A percentile compares a stretch with the other conserved stretches of the same genome.
These are phyloP conservation scores for Gonocerus acuteangulatus DNA, from an alignment of 2,888 invertebrate species.

Conservation along the genomic window DNA sequence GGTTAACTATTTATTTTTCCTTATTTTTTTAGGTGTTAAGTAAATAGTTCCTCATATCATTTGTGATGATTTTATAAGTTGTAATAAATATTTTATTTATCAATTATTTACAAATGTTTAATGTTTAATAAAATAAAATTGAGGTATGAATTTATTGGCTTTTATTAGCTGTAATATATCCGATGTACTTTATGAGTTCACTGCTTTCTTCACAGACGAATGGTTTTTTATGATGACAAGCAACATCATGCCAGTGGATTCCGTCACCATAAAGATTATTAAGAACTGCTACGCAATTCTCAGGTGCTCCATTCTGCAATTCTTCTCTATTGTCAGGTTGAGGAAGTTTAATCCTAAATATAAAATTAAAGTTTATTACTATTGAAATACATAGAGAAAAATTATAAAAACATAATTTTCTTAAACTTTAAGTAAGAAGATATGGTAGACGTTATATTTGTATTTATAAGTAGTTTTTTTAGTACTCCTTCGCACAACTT, in stretches of 20 bases:
- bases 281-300: conserved; percentile 75
- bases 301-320: conserved; percentile 65
- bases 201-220: conserved; percentile 85
- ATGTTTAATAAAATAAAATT: not conserved
- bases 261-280: conserved; percentile 89
- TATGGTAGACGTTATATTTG: too few relatives aligned
- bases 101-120: not conserved
- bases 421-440: too few relatives aligned
- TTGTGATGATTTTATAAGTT: not conserved
- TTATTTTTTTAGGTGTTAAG: too few relatives aligned
- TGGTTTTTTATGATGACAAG: conserved; percentile 82
- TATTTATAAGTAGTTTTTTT: too few relatives aligned
- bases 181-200: conserved; percentile 73
- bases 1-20: too few relatives aligned
- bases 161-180: conserved; percentile 55
- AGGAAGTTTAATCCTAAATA: conserved; percentile 60
- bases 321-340: conserved; percentile 82
- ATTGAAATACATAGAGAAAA: conserved; percentile 12
- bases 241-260: conserved; percentile 83
- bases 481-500: too few relatives aligned
- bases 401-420: not conserved
- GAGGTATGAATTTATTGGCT: not conserved
- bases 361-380: conserved; percentile 3
- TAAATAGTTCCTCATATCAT: not conserved
- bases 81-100: not conserved